Percentiles rank a stretch among this genome's conserved stretches.
Evolutionary conservation across 2,888 invertebrate species (phyloP).

Genomic region (Dynastes hyllus): DNA sequence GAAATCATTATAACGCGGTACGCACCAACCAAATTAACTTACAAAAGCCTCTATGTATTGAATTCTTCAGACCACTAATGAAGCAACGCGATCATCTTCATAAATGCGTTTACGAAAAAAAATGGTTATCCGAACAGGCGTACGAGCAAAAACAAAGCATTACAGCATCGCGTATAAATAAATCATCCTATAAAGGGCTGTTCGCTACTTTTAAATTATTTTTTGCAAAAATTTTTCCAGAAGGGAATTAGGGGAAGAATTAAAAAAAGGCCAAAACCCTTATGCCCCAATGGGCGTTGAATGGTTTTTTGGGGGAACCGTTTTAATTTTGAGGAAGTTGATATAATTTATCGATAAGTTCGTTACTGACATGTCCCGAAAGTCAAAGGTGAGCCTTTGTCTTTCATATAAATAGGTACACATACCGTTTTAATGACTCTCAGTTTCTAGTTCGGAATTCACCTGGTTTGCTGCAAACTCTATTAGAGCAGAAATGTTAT

Average conservation of each 20-base stretch:
- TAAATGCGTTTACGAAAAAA: not conserved
- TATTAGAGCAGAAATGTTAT: conserved; percentile 12
- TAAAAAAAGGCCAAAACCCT: too few species aligned
- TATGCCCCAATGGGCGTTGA: too few species aligned
- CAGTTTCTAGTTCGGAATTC: conserved; percentile 34
- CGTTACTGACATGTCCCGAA: conserved; percentile 34
- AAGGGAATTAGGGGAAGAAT: too few species aligned
- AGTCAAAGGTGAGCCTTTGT: conserved; percentile 46
- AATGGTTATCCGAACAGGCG: not conserved
- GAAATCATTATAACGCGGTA: too few species aligned
- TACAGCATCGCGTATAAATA: too few species aligned
- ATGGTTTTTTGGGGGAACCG: too few species aligned
- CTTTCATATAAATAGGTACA: conserved; percentile 9
- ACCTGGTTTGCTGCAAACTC: not conserved
- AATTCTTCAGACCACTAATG: not conserved
- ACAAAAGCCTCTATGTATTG: not conserved
- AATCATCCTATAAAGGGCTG: not conserved
- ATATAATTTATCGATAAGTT: conserved; percentile 46
- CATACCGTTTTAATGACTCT: conserved; percentile 50
- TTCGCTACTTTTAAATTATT: too few species aligned
- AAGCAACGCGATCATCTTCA: not conserved
- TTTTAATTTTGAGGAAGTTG: conserved; percentile 51
- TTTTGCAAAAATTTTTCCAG: too few species aligned
- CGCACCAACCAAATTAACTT: too few species aligned
- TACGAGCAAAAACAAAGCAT: too few species aligned